Evolutionary conservation across 2,888 invertebrate genomes (phyloP).

Genomic region (Himalopsyche kuldschensis): DNA sequence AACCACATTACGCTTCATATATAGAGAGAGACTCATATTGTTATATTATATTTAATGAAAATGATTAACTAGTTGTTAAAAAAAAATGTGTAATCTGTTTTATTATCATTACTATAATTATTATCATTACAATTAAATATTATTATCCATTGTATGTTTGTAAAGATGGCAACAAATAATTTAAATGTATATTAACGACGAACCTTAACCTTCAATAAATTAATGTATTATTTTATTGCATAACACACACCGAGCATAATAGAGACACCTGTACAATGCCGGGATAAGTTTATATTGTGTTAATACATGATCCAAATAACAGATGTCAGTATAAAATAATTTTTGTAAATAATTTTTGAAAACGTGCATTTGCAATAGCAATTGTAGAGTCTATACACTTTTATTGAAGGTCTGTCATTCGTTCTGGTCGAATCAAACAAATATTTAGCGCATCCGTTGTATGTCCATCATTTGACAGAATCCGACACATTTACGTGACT

Average conservation of each 20-base stretch:
- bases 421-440: neutral
- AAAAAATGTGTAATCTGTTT: slow-evolving; percentile 21
- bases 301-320: neutral
- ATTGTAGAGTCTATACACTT: neutral
- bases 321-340: neutral
- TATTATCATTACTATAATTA: slow-evolving; percentile 10
- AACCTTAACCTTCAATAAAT: neutral
- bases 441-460: neutral
- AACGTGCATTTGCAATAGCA: too few species aligned
- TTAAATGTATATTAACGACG: slow-evolving; percentile 9
- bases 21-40: slow-evolving; percentile 36
- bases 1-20: slow-evolving; percentile 38
- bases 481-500: too few species aligned
- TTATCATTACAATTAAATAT: slow-evolving; percentile 11
- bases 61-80: slow-evolving; percentile 33
- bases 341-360: too few species aligned
- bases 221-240: neutral
- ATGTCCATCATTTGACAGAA: neutral
- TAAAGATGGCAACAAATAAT: neutral
- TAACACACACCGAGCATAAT: neutral
- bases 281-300: neutral
- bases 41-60: slow-evolving; percentile 27
- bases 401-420: neutral
- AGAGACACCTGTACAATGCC: neutral
- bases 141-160: slow-evolving; percentile 11